These are phyloP conservation scores for Fragum fragum DNA, from an alignment of 2,888 invertebrate species.

Conservation along the genomic window DNA sequence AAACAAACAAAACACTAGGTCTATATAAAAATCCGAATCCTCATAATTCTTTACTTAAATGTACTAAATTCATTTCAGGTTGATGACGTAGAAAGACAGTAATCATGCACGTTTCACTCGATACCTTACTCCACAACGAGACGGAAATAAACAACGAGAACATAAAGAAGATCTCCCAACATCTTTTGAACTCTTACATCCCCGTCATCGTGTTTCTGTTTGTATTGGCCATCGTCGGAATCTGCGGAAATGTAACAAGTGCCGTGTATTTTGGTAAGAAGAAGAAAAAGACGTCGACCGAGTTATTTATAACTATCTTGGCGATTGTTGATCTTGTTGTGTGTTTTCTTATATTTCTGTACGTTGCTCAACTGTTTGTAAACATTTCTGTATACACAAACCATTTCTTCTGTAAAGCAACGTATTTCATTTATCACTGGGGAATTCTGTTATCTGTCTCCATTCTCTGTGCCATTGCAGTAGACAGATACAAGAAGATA, in stretches of 20 bases:
- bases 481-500: constrained; percentile 16
- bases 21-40: no score
- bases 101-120: neutral
- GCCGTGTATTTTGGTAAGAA: constrained; percentile 5
- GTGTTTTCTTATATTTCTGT: neutral
- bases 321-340: constrained; percentile 11
- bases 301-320: constrained; percentile 7
- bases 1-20: no score
- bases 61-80: no score
- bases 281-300: constrained; percentile 10
- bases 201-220: constrained; percentile 18
- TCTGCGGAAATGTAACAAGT: neutral
- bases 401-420: constrained; percentile 9
- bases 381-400: constrained; percentile 14
- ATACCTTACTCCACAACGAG: neutral
- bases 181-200: neutral
- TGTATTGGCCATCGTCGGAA: constrained; percentile 17
- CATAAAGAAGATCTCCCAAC: neutral
- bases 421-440: constrained; percentile 19
- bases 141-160: neutral
- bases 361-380: constrained; percentile 5
- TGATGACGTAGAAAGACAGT: no score
- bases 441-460: constrained; percentile 8
- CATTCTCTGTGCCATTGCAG: constrained; percentile 1
- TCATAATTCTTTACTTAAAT: no score